Evolutionary conservation across 2,113 vertebrate species (phyloP).

Genomic region (Prolemur simus): DNA sequence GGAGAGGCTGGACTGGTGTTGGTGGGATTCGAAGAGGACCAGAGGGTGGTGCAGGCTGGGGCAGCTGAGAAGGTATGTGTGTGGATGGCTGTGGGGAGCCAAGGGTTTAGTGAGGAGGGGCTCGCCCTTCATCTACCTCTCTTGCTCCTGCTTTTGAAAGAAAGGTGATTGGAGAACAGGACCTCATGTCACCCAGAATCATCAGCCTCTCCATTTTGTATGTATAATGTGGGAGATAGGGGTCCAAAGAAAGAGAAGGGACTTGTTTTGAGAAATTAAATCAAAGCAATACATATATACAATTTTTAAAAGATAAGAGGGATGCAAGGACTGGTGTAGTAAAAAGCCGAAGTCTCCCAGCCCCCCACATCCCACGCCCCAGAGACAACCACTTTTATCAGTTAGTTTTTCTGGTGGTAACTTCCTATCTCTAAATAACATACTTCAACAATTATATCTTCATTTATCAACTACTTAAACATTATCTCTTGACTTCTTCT

Average conservation of each 20-base stretch:
- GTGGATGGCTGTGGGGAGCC: not conserved
- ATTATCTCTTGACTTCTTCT: not conserved
- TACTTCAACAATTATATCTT: not conserved
- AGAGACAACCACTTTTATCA: not conserved
- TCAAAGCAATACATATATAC: not conserved
- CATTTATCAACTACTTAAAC: conserved; percentile 30
- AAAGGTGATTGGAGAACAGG: conserved; percentile 1
- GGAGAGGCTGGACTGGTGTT: not conserved
- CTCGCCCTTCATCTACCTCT: not conserved
- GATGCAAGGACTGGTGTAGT: not conserved
- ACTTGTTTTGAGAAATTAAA: conserved; percentile 34
- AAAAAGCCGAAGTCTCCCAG: not conserved
- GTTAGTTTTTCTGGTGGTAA: conserved; percentile 41
- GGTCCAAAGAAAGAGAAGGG: conserved; percentile 37
- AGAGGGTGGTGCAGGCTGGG: not conserved
- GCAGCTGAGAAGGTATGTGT: not conserved
- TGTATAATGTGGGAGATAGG: not conserved
- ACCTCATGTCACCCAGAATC: not conserved
- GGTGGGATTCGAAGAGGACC: conserved; percentile 4
- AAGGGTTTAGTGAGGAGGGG: not conserved
- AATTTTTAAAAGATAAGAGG: conserved; percentile 1
- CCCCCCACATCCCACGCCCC: not conserved
- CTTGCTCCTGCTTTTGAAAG: not conserved
- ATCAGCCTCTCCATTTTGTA: not conserved
- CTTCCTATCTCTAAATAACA: conserved; percentile 6